A percentile compares a stretch with the other conserved stretches of the same genome.
phyloP scores from a whole-genome alignment of 2,113 vertebrate genomes.

The Engystomops pustulosus region DNA sequence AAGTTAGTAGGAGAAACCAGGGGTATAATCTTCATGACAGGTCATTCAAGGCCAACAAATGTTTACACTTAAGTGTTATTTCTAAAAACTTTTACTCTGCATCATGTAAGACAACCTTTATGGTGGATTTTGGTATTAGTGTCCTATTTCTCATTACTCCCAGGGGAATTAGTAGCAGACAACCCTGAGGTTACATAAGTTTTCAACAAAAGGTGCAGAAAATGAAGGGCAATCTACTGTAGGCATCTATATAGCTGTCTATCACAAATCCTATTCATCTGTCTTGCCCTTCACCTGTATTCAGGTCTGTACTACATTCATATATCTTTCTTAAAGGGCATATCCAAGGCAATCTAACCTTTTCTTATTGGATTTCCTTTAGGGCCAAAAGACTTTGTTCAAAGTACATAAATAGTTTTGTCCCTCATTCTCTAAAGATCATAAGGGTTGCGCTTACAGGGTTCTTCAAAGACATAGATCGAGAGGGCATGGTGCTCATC shows the following conservation, averaged over 20 bases:
- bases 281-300: slow-evolving; percentile 12
- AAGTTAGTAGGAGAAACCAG: slow-evolving; percentile 25
- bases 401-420: no score
- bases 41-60: slow-evolving; percentile 54
- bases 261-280: slow-evolving; percentile 50
- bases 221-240: slow-evolving; percentile 53
- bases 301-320: slow-evolving; percentile 4
- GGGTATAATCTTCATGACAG: slow-evolving; percentile 46
- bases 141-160: slow-evolving; percentile 51
- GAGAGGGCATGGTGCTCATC: no score
- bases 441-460: no score
- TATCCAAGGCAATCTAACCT: no score
- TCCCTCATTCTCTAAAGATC: no score
- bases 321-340: neutral
- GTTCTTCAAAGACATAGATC: no score
- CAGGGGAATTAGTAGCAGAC: slow-evolving; percentile 24
- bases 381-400: no score
- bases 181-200: slow-evolving; percentile 49
- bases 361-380: no score
- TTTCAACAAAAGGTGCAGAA: slow-evolving; percentile 55
- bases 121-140: slow-evolving; percentile 51
- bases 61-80: slow-evolving; percentile 53
- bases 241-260: slow-evolving; percentile 45
- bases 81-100: slow-evolving; percentile 50
- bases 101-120: slow-evolving; percentile 30